Conservation (phyloP, 1,140 invertebrate species). For the Bilobella aurantiaca region DNA sequence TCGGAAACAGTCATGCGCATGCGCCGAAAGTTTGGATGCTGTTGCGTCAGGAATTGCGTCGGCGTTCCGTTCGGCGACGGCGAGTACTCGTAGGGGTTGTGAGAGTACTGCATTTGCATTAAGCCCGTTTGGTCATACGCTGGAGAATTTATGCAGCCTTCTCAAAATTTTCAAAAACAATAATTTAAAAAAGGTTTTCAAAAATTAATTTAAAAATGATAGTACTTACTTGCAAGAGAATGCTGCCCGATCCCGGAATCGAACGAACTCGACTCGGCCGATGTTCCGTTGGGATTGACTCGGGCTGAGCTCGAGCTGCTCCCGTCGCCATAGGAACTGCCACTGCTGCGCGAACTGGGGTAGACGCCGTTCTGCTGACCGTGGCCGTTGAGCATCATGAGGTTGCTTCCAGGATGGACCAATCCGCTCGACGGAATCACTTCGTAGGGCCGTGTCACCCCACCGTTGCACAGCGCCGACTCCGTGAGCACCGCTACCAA, state of each 20-base stretch:
- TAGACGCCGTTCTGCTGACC: slow-evolving; percentile 22
- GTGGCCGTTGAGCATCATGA: slow-evolving; percentile 17
- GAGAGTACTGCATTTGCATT: slow-evolving; percentile 28
- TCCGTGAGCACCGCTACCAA: slow-evolving; percentile 33
- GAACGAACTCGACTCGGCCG: slow-evolving; percentile 31
- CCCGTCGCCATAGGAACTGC: slow-evolving; percentile 28
- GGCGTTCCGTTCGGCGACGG: slow-evolving; percentile 15
- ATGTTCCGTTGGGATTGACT: slow-evolving; percentile 29
- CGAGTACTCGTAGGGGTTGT: slow-evolving; percentile 31
- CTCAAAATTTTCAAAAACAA: slow-evolving; percentile 15
- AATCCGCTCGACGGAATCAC: slow-evolving; percentile 23
- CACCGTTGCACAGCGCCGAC: slow-evolving; percentile 29
- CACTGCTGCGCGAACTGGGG: slow-evolving; percentile 32
- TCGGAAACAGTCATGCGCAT: slow-evolving; percentile 30
- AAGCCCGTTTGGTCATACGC: slow-evolving; percentile 32
- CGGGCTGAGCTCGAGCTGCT: slow-evolving; percentile 22
- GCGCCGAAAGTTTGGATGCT: slow-evolving; percentile 32
- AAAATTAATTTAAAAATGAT: slow-evolving; percentile 1
- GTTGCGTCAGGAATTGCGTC: slow-evolving; percentile 14
- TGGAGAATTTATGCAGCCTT: slow-evolving; percentile 35
- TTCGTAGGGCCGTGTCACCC: slow-evolving; percentile 28
- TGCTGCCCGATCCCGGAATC: slow-evolving; percentile 35
- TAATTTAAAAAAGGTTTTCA: slow-evolving; percentile 7
- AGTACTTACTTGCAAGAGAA: slow-evolving; percentile 32
- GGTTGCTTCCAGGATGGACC: background rate